Evolutionary conservation across 2,797 vertebrate species (phyloP).

Genomic region (Pangasius macronema): DNA sequence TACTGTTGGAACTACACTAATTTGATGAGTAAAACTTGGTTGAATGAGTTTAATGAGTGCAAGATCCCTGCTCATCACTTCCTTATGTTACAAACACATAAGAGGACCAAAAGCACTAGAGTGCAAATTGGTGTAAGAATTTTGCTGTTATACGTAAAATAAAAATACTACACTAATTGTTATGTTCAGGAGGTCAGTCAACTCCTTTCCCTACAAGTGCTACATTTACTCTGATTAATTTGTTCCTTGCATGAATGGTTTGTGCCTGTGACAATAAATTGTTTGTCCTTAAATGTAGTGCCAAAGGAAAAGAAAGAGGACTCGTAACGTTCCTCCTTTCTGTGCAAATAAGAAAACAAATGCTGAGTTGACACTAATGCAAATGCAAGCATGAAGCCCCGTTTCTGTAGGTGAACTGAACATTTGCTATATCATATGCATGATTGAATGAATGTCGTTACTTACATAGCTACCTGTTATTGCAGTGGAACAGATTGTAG

Average conservation of each 20-base stretch:
- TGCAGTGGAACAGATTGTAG: slow-evolving; percentile 20
- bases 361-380: slow-evolving; percentile 22
- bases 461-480: slow-evolving; percentile 11
- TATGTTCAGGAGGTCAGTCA: background rate
- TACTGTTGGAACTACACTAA: background rate
- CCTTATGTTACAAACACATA: background rate
- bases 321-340: too few species aligned
- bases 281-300: too few species aligned
- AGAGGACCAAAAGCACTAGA: background rate
- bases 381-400: background rate
- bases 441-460: background rate
- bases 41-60: background rate
- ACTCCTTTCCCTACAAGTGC: background rate
- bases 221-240: background rate
- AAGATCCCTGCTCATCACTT: background rate
- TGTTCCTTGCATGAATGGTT: too few species aligned
- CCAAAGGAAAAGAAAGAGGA: too few species aligned
- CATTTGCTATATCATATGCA: slow-evolving; percentile 2
- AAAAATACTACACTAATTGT: background rate
- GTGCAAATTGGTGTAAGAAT: background rate
- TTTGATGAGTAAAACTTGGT: background rate
- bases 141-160: background rate
- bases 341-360: background rate
- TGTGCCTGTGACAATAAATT: too few species aligned
- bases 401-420: background rate